Base-by-base conservation (phyloP, 23 tunicate species). In the Clavelina lepadiformis region DNA sequence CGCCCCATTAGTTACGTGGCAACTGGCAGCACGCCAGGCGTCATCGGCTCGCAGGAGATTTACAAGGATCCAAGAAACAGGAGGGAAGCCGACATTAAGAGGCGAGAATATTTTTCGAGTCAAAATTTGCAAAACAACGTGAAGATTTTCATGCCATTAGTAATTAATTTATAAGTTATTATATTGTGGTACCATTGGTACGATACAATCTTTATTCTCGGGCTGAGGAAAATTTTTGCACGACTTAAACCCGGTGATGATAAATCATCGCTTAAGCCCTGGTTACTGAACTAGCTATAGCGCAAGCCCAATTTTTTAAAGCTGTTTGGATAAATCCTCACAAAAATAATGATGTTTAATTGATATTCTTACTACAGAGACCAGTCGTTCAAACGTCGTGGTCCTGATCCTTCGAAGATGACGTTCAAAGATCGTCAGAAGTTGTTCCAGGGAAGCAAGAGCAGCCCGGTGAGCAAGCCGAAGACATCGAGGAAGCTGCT, bases 381-480 rank as follows among this genome's bases (percentile, higher is more conserved):
- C 25, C 74, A 76, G 28, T 85, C 94, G 28, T 25, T 79, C 26
- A 76, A 65, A 45, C 81, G 82, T 18, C 50, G 80, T n/a, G 77
- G 62, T 33, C 81, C 78, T 7, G 98, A 93, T 28, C 98, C 98
- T 3, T 93, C 98, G 13, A 41, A 54, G 18, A 45, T 93, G 57
- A 81, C 94, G 4, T 93, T 93, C 68, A 86, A 75, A 68, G 98
- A 93, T 67, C 51, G 98, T 30, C 94, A 84, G 33, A 66, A 82
- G 0, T 24, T 93, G 69, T 93, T 93, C 51, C 84, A 81, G 56
- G 75, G 68, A 0, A 88, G 75, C 15, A 32, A 67, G 13, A 67
- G 66, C 61, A 80, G 75, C 58, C 92, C 93, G 1, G 44, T 67
- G 49, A 78, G 26, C 47, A 91, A 82, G 58, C 86, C 98, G 27